Conservation (phyloP, 2,888 invertebrate genomes). For the Cinara cedri region DNA sequence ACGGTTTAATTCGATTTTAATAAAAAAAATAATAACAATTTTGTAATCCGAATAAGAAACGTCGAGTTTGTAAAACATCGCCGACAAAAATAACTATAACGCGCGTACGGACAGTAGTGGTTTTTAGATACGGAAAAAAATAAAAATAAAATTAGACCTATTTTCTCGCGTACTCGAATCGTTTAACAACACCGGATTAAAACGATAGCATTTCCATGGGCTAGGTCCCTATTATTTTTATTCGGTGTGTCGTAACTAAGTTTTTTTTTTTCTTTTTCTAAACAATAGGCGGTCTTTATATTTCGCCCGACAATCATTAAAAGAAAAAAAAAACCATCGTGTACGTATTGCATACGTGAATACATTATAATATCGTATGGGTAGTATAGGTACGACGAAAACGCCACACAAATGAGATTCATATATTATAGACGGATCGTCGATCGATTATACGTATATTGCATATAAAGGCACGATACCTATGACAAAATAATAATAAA, state of each 20-base stretch:
- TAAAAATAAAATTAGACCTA: neutral
- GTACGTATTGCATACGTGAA: neutral
- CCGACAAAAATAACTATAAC: neutral
- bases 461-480: neutral
- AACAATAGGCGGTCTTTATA: conserved; percentile 22
- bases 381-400: conserved; percentile 3
- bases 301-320: conserved; percentile 5
- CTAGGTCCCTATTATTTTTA: neutral
- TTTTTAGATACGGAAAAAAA: too few relatives aligned
- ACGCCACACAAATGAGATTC: conserved; percentile 13
- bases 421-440: neutral
- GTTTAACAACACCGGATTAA: conserved; percentile 6
- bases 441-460: neutral
- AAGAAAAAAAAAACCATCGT: neutral
- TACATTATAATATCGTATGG: neutral
- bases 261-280: neutral
- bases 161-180: neutral
- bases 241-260: neutral
- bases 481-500: too few relatives aligned
- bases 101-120: neutral
- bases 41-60: conserved; percentile 2
- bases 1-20: conserved; percentile 48
- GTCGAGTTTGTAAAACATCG: conserved; percentile 17
- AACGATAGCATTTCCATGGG: conserved; percentile 1
- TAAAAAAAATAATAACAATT: too few relatives aligned